Evolutionary conservation across 2,113 vertebrate species (phyloP).

Genomic region (Manacus vitellinus): DNA sequence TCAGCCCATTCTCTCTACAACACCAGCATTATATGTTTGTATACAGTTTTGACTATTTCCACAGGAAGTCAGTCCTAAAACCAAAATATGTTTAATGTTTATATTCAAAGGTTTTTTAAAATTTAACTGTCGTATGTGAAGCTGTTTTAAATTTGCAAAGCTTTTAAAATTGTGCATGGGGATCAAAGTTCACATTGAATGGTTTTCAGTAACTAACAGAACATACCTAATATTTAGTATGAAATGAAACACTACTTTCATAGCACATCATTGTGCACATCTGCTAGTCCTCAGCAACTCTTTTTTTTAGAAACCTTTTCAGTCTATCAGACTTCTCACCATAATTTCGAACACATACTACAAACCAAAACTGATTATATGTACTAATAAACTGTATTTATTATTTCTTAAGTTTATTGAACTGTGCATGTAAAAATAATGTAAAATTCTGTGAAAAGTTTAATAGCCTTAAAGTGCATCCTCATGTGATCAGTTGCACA

Average conservation of each 20-base stretch:
- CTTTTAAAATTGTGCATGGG: background rate
- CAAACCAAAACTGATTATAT: background rate
- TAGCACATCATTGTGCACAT: background rate
- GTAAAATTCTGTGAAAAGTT: background rate
- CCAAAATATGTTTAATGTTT: background rate
- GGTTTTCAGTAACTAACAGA: background rate
- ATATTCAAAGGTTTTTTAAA: background rate
- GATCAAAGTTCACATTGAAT: background rate
- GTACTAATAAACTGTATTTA: background rate
- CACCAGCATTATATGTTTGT: background rate
- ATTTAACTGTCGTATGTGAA: background rate
- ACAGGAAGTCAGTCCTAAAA: background rate
- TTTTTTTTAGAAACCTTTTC: background rate
- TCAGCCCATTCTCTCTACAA: background rate
- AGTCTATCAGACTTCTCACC: background rate
- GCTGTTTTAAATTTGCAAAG: background rate
- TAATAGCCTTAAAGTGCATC: background rate
- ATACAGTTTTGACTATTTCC: background rate
- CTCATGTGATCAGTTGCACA: background rate
- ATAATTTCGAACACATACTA: background rate
- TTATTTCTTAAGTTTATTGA: background rate
- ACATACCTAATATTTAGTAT: background rate
- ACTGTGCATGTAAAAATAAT: background rate
- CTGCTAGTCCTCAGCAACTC: background rate
- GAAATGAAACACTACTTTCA: background rate